Conservation (phyloP, 2,797 vertebrate species). For the Percopsis omiscomaycus region DNA sequence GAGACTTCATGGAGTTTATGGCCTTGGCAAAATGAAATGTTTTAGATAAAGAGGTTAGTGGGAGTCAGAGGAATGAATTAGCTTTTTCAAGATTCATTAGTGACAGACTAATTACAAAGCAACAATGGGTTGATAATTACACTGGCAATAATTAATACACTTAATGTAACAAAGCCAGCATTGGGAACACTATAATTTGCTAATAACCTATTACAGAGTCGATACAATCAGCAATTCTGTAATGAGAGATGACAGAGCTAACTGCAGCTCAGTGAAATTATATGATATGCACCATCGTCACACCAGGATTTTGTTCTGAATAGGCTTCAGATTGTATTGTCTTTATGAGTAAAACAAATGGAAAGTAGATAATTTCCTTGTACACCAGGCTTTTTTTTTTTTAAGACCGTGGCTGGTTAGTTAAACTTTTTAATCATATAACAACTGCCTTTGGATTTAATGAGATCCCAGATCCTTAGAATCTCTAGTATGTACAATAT, state of each 20-base stretch:
- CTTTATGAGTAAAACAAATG: background rate
- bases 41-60: conserved; percentile 64
- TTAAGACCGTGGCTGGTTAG: no score
- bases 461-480: conserved; percentile 1
- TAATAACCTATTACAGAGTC: conserved; percentile 68
- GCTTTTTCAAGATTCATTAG: conserved; percentile 73
- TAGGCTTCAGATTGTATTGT: conserved; percentile 10
- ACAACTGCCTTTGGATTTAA: no score
- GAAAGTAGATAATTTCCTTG: no score
- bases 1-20: conserved; percentile 23
- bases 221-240: conserved; percentile 67
- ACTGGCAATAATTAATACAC: conserved; percentile 72
- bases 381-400: no score
- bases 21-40: conserved; percentile 37
- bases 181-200: conserved; percentile 62
- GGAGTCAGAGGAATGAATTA: conserved; percentile 71
- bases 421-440: no score
- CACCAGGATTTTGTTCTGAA: conserved; percentile 9
- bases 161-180: conserved; percentile 64
- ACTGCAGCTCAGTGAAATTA: background rate
- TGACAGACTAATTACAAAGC: conserved; percentile 69
- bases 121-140: conserved; percentile 76
- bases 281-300: conserved; percentile 8
- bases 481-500: no score
- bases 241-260: conserved; percentile 50